These are phyloP conservation scores for Strix uralensis DNA, from an alignment of 2,113 vertebrate species.

Conservation along the genomic window DNA sequence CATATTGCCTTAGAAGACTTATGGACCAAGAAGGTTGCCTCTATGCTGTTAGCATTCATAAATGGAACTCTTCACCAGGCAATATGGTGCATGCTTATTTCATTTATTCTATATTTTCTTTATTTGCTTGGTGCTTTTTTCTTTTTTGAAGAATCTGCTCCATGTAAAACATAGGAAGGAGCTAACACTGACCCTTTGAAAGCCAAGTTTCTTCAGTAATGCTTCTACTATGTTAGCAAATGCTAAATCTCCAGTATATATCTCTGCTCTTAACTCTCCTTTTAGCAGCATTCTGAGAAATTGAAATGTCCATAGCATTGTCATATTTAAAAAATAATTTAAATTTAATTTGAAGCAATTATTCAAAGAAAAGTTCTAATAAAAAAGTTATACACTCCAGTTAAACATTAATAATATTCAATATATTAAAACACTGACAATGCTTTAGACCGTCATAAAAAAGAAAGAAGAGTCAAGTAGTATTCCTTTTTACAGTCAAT, in stretches of 20 bases:
- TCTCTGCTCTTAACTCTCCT: not conserved
- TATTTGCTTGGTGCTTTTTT: not conserved
- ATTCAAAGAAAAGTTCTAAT: slow-evolving; percentile 40
- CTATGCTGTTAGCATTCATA: not conserved
- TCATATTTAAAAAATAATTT: not conserved
- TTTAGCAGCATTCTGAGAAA: slow-evolving; percentile 17
- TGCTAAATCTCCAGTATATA: not conserved
- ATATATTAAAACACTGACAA: slow-evolving; percentile 10
- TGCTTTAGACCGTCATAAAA: slow-evolving; percentile 21
- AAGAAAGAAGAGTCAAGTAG: not conserved
- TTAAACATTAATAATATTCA: slow-evolving; percentile 42
- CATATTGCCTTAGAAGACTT: not conserved
- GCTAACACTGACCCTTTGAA: not conserved
- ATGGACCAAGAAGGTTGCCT: not conserved
- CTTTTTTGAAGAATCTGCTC: not conserved
- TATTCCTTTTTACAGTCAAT: not conserved
- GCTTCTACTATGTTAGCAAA: not conserved
- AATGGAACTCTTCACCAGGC: not conserved
- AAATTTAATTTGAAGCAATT: slow-evolving; percentile 30
- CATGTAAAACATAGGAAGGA: not conserved
- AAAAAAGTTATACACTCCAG: not conserved
- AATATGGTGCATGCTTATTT: not conserved
- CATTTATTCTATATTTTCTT: not conserved
- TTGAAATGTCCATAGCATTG: not conserved
- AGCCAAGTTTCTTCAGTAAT: not conserved